These are phyloP conservation scores for Oscheius myriophilus DNA, from an alignment of 2,888 invertebrate genomes.

Conservation along the genomic window DNA sequence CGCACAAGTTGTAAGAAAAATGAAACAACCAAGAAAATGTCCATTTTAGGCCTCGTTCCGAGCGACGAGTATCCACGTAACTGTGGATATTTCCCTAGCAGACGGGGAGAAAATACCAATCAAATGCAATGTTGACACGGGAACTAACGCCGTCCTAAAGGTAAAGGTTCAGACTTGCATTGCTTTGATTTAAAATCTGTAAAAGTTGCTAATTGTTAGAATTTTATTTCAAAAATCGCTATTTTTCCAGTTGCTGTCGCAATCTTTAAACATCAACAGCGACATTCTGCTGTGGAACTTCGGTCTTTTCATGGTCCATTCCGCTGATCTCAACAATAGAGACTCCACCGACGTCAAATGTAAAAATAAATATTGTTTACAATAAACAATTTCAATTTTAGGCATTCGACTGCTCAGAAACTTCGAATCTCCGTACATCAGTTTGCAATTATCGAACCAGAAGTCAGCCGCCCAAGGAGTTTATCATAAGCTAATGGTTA, in stretches of 20 bases:
- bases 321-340: conserved; percentile 2
- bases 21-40: too few relatives aligned
- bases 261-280: conserved; percentile 79
- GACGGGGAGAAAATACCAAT: conserved; percentile 47
- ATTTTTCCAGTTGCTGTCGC: conserved; percentile 80
- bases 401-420: conserved; percentile 90
- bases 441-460: conserved; percentile 75
- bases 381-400: conserved; percentile 66
- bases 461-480: conserved; percentile 50
- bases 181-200: too few relatives aligned
- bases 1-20: conserved; percentile 36
- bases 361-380: neutral
- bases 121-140: conserved; percentile 38
- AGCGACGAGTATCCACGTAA: conserved; percentile 46
- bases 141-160: conserved; percentile 58
- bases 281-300: conserved; percentile 86
- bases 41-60: conserved; percentile 42
- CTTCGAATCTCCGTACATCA: conserved; percentile 95
- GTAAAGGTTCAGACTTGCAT: conserved; percentile 27
- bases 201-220: too few relatives aligned
- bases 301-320: conserved; percentile 86
- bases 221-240: too few relatives aligned
- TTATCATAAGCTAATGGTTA: conserved; percentile 42
- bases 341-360: conserved; percentile 18
- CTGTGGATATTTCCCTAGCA: conserved; percentile 46